Base-by-base conservation (phyloP, 2,113 vertebrate genomes). In the Phalacrocorax carbo region DNA sequence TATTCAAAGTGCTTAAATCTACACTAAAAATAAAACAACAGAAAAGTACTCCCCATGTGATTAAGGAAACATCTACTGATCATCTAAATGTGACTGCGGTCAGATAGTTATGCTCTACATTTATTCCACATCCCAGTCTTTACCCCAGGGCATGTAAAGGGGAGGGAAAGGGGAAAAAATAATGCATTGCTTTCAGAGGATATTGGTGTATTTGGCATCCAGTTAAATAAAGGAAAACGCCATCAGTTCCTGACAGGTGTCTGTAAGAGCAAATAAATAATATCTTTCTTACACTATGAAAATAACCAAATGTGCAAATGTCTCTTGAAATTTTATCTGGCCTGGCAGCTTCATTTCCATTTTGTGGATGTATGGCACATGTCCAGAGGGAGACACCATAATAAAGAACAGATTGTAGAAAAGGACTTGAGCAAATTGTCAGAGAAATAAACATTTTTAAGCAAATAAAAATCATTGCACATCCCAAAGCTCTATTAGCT, bases 1-100 rank as follows among this genome's bases (percentile, higher is more conserved):
- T 98, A 96, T 98, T 98, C 97, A 98, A 98, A 98, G 97, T 98
- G 97, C 98, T 98, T 97, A 98, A 98, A 98, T 96, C 96, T 98
- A 98, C 82, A 79, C 88, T 97, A 98, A 98, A 98, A 97, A 95
- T 71, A 96, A 94, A 97, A 97, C 75, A 96, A 98, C 57, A 94
- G 95, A 97, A 98, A 97, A 93, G 26, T 96, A 96, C 76, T 97
- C 93, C 82, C 85, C 76, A 51, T 94, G 95, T 97, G 94, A 83
- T 84, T 97, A 97, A 97, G 96, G 88, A 96, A 97, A 96, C 55
- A 93, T 49, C 88, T 97, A 94, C 70, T 46, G 40, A 96, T 94
- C 60, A 18, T 86, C 96, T 97, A 93, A 97, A 94, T 88, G 83
- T 97, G 91, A 96, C 62, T 94, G 86, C 13, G 10, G 61, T 95